These are phyloP conservation scores for Chromobotia macracanthus DNA, from an alignment of 2,797 vertebrate species.

Conservation along the genomic window DNA sequence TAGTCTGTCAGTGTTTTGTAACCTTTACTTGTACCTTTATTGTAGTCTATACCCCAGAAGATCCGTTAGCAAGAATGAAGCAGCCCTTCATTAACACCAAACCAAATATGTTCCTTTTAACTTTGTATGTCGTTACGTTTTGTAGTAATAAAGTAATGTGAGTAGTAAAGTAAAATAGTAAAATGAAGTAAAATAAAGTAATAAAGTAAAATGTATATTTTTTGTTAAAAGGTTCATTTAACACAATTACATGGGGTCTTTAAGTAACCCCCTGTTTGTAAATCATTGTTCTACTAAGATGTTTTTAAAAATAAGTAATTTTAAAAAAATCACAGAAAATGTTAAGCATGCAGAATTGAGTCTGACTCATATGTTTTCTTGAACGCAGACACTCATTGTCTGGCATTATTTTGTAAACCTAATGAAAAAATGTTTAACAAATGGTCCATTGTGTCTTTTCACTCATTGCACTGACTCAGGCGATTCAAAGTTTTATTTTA, in stretches of 20 bases:
- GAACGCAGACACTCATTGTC: constrained; percentile 7
- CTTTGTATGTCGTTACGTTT: too few species aligned
- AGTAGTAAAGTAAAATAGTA: too few species aligned
- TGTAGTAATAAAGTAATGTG: too few species aligned
- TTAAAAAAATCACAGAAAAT: neutral
- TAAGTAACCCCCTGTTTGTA: neutral
- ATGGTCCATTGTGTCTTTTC: neutral
- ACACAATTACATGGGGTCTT: neutral
- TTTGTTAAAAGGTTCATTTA: neutral
- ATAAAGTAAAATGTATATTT: neutral
- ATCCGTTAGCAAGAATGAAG: too few species aligned
- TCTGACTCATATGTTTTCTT: constrained; percentile 27
- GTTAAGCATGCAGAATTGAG: neutral
- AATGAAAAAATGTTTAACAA: neutral
- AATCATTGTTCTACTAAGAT: neutral
- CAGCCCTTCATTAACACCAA: too few species aligned
- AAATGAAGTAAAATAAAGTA: too few species aligned
- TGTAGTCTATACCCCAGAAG: too few species aligned
- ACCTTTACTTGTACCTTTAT: too few species aligned
- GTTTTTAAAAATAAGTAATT: neutral
- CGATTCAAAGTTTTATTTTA: neutral
- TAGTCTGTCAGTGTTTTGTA: neutral
- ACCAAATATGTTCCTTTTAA: too few species aligned
- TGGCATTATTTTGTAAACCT: neutral
- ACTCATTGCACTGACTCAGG: neutral